These are phyloP conservation scores for Cantharis flavilabris DNA, from an alignment of 2,888 invertebrate species.

Conservation along the genomic window DNA sequence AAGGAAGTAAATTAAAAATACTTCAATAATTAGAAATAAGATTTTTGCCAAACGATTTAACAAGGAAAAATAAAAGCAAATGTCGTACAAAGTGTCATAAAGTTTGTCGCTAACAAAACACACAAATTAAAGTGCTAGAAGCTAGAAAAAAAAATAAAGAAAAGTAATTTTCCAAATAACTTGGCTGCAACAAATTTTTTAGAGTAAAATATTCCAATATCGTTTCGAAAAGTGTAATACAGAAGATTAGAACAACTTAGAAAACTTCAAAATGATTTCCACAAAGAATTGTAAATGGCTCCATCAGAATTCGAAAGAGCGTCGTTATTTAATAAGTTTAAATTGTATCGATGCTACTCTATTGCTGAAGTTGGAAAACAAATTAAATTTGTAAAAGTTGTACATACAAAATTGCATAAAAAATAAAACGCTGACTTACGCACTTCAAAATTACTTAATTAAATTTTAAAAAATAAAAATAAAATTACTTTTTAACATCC, in stretches of 20 bases:
- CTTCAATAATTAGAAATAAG: not conserved
- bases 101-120: not conserved
- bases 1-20: not conserved
- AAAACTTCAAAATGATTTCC: not conserved
- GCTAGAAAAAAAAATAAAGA: not conserved
- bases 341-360: not conserved
- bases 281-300: not conserved
- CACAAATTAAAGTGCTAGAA: not conserved
- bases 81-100: not conserved
- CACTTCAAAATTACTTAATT: not conserved
- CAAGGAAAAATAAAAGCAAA: not conserved
- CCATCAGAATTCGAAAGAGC: not conserved
- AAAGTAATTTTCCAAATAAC: not conserved
- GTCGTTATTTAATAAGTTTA: not conserved
- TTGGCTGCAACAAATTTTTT: not conserved
- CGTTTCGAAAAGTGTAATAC: not conserved
- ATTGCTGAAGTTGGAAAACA: not conserved
- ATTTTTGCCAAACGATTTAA: not conserved
- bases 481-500: not conserved
- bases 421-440: not conserved
- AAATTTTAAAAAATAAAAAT: not conserved
- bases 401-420: not conserved
- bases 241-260: not conserved
- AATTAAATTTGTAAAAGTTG: not conserved
- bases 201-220: not conserved